Conservation (phyloP, 2,888 invertebrate genomes). For the Euclidia mi region DNA sequence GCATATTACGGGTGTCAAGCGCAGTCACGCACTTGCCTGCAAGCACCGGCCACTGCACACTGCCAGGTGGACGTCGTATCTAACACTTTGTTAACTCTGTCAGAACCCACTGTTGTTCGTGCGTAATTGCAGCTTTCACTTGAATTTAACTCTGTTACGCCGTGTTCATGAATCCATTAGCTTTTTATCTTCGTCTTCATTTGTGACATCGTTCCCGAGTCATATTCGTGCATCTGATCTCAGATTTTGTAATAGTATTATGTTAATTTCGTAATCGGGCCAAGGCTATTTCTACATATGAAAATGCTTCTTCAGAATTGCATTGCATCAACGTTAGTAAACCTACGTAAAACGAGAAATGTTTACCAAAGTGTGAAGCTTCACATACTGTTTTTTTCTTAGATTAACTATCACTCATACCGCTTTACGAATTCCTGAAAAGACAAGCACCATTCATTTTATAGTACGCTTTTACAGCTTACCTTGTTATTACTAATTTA, state of each 20-base stretch:
- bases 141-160: constrained; percentile 39
- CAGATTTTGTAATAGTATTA: neutral
- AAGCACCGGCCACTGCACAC: no score
- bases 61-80: constrained; percentile 61
- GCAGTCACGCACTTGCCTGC: constrained; percentile 83
- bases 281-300: no score
- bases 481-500: no score
- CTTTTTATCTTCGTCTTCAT: constrained; percentile 37
- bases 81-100: constrained; percentile 68
- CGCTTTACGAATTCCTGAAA: no score
- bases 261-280: neutral
- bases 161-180: constrained; percentile 50
- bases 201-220: constrained; percentile 18
- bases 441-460: no score
- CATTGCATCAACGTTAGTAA: no score
- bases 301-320: no score
- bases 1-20: constrained; percentile 89
- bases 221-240: neutral
- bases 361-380: no score
- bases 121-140: constrained; percentile 53
- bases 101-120: constrained; percentile 40
- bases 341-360: no score
- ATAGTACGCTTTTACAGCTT: no score
- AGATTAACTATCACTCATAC: no score
- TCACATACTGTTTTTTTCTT: no score